Evolutionary conservation across 2,113 vertebrate species (phyloP).

Genomic region (Leptobrachium leishanense): DNA sequence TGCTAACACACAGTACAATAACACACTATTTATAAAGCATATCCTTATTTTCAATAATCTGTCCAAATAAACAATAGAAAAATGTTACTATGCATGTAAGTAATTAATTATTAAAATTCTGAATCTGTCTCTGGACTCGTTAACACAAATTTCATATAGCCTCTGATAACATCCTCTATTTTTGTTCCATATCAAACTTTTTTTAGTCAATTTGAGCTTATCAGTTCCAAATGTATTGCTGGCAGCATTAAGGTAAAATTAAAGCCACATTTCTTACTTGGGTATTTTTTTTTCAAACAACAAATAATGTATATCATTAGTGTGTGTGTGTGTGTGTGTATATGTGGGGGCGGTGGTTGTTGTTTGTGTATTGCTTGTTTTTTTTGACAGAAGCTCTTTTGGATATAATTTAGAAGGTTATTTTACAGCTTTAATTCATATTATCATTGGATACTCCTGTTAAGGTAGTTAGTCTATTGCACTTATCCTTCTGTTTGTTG

Average conservation of each 20-base stretch:
- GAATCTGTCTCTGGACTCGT: not conserved
- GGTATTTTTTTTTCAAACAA: constrained; percentile 3
- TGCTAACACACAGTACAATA: not conserved
- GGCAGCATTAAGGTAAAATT: constrained; percentile 9
- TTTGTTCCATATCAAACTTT: not conserved
- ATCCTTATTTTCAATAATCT: not conserved
- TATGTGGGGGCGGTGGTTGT: too few relatives aligned
- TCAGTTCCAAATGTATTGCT: not conserved
- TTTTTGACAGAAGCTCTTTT: too few relatives aligned
- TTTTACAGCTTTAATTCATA: too few relatives aligned
- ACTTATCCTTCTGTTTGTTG: too few relatives aligned
- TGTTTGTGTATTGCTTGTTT: too few relatives aligned
- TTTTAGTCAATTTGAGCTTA: constrained; percentile 5
- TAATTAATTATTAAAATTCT: not conserved
- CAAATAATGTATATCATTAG: not conserved
- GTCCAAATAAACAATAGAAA: not conserved
- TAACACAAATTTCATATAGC: not conserved
- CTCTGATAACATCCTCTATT: not conserved
- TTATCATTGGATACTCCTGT: too few relatives aligned
- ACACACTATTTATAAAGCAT: not conserved
- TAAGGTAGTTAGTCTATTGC: too few relatives aligned
- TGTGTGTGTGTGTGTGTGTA: too few relatives aligned
- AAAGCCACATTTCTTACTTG: not conserved
- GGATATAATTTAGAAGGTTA: too few relatives aligned
- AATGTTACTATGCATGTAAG: not conserved